Evolutionary conservation across 37 sponge, comb jelly and placozoan genomes (phyloP).

Genomic region (Aphrocallistes beatrix): DNA sequence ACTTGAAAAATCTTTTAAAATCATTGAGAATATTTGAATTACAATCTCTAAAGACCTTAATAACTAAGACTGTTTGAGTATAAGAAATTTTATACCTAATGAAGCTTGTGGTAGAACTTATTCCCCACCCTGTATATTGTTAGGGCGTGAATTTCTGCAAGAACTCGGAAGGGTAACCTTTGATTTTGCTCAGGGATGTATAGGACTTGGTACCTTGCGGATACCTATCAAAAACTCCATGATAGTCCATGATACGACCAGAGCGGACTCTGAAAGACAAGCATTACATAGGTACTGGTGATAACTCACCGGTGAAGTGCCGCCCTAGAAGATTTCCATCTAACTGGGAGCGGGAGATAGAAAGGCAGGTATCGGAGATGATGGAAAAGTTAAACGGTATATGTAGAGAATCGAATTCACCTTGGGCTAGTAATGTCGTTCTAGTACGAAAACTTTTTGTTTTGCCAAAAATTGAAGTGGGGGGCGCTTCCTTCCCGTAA

Average conservation of each 20-base stretch:
- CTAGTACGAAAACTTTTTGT: constrained; percentile 18
- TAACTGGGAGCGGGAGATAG: not conserved
- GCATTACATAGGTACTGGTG: not conserved
- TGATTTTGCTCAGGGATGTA: not conserved
- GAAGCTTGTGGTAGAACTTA: too few relatives aligned
- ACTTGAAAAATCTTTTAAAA: too few relatives aligned
- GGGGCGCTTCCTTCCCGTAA: too few relatives aligned
- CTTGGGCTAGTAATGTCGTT: constrained; percentile 25
- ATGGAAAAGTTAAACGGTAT: constrained; percentile 5
- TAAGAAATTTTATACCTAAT: too few relatives aligned
- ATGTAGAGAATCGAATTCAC: not conserved
- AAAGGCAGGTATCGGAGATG: not conserved
- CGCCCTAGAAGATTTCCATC: constrained; percentile 18
- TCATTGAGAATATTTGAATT: too few relatives aligned
- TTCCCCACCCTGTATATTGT: too few relatives aligned
- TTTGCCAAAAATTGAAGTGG: too few relatives aligned
- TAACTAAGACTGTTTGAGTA: too few relatives aligned
- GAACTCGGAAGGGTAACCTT: not conserved
- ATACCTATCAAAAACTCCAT: not conserved
- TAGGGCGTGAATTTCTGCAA: not conserved
- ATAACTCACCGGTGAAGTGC: constrained; percentile 1
- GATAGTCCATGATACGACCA: not conserved
- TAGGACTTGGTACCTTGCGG: not conserved
- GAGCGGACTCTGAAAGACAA: not conserved
- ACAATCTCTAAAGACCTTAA: too few relatives aligned